A percentile compares a stretch with the other conserved stretches of the same genome.
These are phyloP conservation scores for Zapornia atra DNA, from an alignment of 2,113 vertebrate genomes.

Conservation along the genomic window DNA sequence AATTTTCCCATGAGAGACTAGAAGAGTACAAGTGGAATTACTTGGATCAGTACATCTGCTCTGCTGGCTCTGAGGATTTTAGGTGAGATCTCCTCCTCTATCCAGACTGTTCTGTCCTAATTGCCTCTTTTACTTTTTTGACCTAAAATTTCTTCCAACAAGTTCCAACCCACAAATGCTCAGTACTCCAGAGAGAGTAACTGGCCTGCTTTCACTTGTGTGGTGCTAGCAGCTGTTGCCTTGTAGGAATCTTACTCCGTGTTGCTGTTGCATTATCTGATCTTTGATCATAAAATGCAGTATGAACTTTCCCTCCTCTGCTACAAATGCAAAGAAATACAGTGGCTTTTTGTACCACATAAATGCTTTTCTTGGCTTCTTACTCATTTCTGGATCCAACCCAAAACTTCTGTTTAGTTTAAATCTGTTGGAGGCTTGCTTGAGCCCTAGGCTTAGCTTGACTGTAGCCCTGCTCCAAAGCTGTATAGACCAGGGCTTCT, in stretches of 20 bases:
- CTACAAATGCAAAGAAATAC: background rate
- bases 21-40: slow-evolving; percentile 99
- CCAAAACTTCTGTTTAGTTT: background rate
- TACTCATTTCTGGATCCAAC: slow-evolving; percentile 18
- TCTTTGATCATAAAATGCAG: background rate
- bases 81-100: slow-evolving; percentile 76
- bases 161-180: background rate
- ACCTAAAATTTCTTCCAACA: background rate
- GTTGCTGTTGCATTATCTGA: background rate
- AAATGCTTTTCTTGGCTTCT: slow-evolving; percentile 24
- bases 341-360: background rate
- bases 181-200: background rate
- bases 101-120: slow-evolving; percentile 24
- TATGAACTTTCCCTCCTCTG: background rate
- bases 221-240: background rate
- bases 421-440: background rate
- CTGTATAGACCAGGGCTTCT: background rate
- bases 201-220: slow-evolving; percentile 30
- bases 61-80: slow-evolving; percentile 96
- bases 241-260: background rate
- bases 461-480: background rate
- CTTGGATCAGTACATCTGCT: slow-evolving; percentile 98
- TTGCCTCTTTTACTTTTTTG: slow-evolving; percentile 39
- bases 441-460: background rate
- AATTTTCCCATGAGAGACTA: slow-evolving; percentile 93